These are phyloP conservation scores for Apotomis turbidana DNA, from an alignment of 2,888 invertebrate genomes.

Conservation along the genomic window DNA sequence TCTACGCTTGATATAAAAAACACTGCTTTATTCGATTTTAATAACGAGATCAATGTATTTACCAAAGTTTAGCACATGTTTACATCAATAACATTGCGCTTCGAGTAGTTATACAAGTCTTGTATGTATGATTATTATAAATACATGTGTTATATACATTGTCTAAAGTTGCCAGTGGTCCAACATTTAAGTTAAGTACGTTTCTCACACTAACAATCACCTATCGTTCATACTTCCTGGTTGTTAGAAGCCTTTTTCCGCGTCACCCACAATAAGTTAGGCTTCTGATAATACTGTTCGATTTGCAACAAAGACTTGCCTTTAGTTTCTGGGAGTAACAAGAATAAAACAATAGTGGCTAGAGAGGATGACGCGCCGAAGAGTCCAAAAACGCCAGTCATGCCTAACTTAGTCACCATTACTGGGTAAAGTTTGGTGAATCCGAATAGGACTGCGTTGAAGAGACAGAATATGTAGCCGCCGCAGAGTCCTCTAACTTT, in stretches of 20 bases:
- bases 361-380: constrained; percentile 86
- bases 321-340: constrained; percentile 90
- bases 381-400: constrained; percentile 87
- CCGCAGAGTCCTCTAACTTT: constrained; percentile 89
- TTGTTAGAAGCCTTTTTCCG: constrained; percentile 67
- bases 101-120: background rate
- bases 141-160: constrained; percentile 24
- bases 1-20: background rate
- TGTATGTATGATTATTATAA: constrained; percentile 1
- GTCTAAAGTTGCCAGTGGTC: constrained; percentile 33
- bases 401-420: constrained; percentile 84
- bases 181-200: constrained; percentile 37
- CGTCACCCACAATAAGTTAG: constrained; percentile 85
- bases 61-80: background rate
- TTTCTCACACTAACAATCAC: constrained; percentile 23
- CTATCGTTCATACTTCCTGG: constrained; percentile 60
- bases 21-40: background rate
- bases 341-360: constrained; percentile 86
- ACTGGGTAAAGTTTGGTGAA: constrained; percentile 88
- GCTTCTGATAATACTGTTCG: constrained; percentile 89
- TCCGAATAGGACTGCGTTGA: constrained; percentile 87
- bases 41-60: background rate
- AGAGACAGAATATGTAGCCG: constrained; percentile 88
- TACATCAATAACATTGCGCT: background rate
- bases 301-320: constrained; percentile 88